Conservation (phyloP, 2,113 vertebrate genomes). For the Corythornis vintsioides region DNA sequence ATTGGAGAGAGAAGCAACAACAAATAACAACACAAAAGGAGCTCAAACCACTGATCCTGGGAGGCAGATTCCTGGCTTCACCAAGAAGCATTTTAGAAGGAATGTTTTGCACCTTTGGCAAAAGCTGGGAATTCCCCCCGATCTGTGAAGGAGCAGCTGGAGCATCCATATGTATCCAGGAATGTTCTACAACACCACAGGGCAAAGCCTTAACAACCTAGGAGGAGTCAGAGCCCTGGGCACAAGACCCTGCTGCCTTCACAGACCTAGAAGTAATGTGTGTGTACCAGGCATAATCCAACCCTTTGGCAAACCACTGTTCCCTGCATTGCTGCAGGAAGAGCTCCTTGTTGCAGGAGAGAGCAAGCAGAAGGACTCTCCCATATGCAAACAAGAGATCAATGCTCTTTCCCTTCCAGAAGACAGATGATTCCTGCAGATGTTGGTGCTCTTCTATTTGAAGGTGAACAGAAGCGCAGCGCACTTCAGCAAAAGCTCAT, state of each 20-base stretch:
- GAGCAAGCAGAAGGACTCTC: neutral
- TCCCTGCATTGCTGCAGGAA: fast-evolving
- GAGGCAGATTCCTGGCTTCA: neutral
- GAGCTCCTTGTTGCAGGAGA: neutral
- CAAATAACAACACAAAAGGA: neutral
- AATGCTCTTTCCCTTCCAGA: conserved; percentile 30
- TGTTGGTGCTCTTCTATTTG: conserved; percentile 65
- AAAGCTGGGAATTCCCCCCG: neutral
- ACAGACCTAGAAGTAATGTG: fast-evolving
- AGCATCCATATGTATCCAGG: neutral
- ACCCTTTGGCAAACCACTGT: neutral
- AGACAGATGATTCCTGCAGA: conserved; percentile 70
- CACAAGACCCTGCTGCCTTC: neutral
- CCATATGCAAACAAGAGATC: neutral
- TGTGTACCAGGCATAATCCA: fast-evolving
- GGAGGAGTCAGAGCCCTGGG: neutral
- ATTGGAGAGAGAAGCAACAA: neutral
- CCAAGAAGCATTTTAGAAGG: neutral
- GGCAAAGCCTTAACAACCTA: neutral
- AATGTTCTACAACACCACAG: neutral
- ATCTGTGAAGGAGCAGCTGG: neutral
- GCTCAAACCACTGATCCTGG: neutral
- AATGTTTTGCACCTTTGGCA: neutral
- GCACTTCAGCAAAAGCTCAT: conserved; percentile 65
- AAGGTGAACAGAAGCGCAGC: conserved; percentile 49